Percentiles rank a stretch among this genome's conserved stretches.
These are phyloP conservation scores for Phaedon cochleariae DNA, from an alignment of 2,888 invertebrate genomes.

Conservation along the genomic window DNA sequence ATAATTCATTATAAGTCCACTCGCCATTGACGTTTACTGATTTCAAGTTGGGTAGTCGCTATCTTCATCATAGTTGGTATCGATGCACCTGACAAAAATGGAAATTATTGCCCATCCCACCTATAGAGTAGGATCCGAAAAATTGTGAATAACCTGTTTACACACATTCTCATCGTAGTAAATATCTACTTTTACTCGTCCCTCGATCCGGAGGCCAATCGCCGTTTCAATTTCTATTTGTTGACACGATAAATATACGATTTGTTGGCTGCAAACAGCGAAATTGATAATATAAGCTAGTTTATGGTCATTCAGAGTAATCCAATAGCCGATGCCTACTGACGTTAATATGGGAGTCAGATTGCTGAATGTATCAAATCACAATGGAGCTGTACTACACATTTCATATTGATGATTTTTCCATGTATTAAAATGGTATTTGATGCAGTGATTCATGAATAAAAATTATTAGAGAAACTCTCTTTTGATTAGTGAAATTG, in stretches of 20 bases:
- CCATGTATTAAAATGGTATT: too few relatives aligned
- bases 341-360: too few relatives aligned
- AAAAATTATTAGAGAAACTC: too few relatives aligned
- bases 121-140: neutral
- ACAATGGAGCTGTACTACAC: too few relatives aligned
- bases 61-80: neutral
- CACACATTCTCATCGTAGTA: neutral
- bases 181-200: conserved; percentile 30
- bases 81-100: neutral
- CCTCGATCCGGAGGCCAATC: neutral
- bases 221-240: conserved; percentile 44
- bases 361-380: too few relatives aligned
- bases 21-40: too few relatives aligned
- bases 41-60: neutral
- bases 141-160: conserved; percentile 1
- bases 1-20: too few relatives aligned
- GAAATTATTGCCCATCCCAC: neutral
- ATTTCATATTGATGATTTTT: too few relatives aligned
- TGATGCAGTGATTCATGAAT: too few relatives aligned
- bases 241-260: conserved; percentile 24
- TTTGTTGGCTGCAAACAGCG: neutral
- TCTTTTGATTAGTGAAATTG: too few relatives aligned
- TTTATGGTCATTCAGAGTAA: neutral
- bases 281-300: neutral
- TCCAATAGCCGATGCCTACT: too few relatives aligned